Evolutionary conservation across 2,888 invertebrate genomes (phyloP), one percentile per base, ranked within the genome.

Genomic region (Galeruca laticollis): DNA sequence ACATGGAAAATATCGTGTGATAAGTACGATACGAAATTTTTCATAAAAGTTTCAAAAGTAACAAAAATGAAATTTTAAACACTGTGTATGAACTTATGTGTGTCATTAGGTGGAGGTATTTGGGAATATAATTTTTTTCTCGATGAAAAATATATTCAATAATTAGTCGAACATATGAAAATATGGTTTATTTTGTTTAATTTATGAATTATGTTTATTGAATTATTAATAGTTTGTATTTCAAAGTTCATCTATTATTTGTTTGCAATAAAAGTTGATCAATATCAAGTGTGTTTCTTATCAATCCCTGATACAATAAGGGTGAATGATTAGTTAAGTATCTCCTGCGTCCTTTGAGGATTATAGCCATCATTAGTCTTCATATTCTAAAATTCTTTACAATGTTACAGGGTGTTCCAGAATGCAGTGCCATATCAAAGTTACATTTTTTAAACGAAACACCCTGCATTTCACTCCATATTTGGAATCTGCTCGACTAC

Each of bases 191-290:
- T 26, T 5, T 1, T 26, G 26, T 26, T 26, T 26, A 26, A 6
- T 26, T 5, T 6, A 26, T 6, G 26, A 26, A 26, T 26, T 18
- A 9, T 47, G 9, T 47, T n/a, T n/a, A n/a, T n/a, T n/a, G n/a
- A n/a, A n/a, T n/a, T 18, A 47, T 47, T 47, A n/a, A 43, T 47
- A 18, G 15, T 15, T 9, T 47, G 47, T 47, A 15, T 8, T 47
- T 18, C 4, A 6, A 9, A 43, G 13, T 13, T 6, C 6, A 43
- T 43, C n/a, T n/a, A n/a, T 43, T 43, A 43, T 33, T 37, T 37
- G 9, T 47, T 47, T 26, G 13, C 35, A 59, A 59, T 59, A 59
- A 59, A 59, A 15, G 9, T 59, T 15, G 10, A 21, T 35, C 15
- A 20, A 59, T 26, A 33, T 31, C 2, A 15, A 10, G 26, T 31